These are phyloP conservation scores for Ptilonorhynchus violaceus DNA, from an alignment of 2,113 vertebrate genomes.

Conservation along the genomic window DNA sequence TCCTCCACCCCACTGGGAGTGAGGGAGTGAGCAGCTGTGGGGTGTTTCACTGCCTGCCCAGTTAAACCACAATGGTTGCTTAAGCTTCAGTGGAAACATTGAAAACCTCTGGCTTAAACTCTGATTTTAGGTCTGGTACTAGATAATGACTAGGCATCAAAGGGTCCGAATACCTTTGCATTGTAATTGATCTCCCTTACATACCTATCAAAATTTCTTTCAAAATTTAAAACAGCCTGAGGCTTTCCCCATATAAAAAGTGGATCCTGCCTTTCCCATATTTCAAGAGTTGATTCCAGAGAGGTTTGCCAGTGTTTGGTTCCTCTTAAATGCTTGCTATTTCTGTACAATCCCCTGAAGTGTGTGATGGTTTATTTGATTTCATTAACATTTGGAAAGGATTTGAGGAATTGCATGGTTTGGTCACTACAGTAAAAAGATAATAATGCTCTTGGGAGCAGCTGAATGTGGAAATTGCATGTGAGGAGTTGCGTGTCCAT, in stretches of 20 bases:
- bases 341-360: slow-evolving; percentile 47
- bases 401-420: slow-evolving; percentile 49
- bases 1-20: neutral
- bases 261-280: neutral
- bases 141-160: neutral
- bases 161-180: neutral
- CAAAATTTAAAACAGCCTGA: slow-evolving; percentile 2
- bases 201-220: neutral
- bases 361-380: slow-evolving; percentile 36
- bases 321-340: slow-evolving; percentile 43
- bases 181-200: neutral
- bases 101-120: neutral
- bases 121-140: neutral
- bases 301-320: slow-evolving; percentile 27
- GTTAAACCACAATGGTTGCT: neutral
- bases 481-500: slow-evolving; percentile 12
- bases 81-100: neutral
- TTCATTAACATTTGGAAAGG: slow-evolving; percentile 66
- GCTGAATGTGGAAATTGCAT: slow-evolving; percentile 46
- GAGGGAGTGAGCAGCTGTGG: neutral
- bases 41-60: neutral
- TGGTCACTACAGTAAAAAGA: slow-evolving; percentile 54
- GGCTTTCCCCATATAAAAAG: neutral
- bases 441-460: slow-evolving; percentile 41
- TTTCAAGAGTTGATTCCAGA: neutral